phyloP scores from a whole-genome alignment of 2,888 invertebrate species.

The Apeira syringaria region DNA sequence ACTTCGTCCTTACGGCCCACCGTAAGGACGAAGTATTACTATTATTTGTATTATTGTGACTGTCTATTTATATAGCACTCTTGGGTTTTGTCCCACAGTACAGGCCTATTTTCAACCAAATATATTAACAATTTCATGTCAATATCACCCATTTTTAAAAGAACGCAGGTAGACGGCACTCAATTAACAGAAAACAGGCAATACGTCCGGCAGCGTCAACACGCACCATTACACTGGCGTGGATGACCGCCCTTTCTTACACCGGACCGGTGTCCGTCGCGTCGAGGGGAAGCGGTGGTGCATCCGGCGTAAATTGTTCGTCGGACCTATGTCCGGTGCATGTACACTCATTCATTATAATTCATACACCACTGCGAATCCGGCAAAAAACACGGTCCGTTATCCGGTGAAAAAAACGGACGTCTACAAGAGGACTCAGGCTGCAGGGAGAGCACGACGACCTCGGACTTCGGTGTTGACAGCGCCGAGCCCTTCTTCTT shows the following conservation, averaged over 20 bases:
- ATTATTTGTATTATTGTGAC: too few relatives aligned
- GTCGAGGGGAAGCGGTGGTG: conserved; percentile 33
- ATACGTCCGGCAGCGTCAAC: conserved; percentile 36
- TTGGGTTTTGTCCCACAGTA: conserved; percentile 37
- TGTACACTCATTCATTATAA: not conserved
- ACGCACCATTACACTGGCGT: conserved; percentile 31
- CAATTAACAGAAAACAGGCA: conserved; percentile 11
- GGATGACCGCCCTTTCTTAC: conserved; percentile 29
- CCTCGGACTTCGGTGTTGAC: too few relatives aligned
- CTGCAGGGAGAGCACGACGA: not conserved
- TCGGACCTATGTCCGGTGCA: conserved; percentile 37
- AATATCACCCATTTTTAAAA: conserved; percentile 20
- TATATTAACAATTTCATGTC: conserved; percentile 35
- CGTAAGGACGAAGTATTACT: too few relatives aligned
- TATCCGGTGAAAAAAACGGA: not conserved
- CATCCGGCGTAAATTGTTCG: conserved; percentile 37
- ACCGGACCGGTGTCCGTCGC: conserved; percentile 34
- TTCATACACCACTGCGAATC: conserved; percentile 1
- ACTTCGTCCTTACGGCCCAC: not conserved
- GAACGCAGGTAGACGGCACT: conserved; percentile 21
- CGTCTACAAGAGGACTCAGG: not conserved
- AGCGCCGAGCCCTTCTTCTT: too few relatives aligned
- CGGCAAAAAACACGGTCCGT: not conserved
- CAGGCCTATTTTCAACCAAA: conserved; percentile 36
- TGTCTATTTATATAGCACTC: conserved; percentile 34